Evolutionary conservation across 53 echinoderm and acorn worm genomes (phyloP).

Genomic region (Zoroaster sp.): DNA sequence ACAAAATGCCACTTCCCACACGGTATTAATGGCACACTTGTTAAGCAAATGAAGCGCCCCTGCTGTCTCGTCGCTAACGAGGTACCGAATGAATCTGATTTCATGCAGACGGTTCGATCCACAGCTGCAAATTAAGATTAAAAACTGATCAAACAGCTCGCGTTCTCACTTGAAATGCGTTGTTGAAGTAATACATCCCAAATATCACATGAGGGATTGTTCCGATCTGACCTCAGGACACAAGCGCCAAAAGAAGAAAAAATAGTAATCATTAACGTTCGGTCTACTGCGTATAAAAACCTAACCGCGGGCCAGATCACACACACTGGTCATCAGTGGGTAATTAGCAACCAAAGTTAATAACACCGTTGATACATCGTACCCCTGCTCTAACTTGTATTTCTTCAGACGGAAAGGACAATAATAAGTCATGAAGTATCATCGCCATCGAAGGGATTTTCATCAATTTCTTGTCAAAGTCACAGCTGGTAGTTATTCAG

Average conservation of each 20-base stretch:
- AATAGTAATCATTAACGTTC: neutral
- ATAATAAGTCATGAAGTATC: slow-evolving; percentile 37
- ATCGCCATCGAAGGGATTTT: neutral
- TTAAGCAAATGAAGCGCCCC: neutral
- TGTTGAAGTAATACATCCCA: neutral
- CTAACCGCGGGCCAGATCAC: slow-evolving; percentile 5
- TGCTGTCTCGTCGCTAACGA: neutral
- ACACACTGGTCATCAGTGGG: neutral
- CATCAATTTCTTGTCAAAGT: slow-evolving; percentile 38
- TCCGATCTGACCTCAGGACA: neutral
- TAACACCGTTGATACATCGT: neutral
- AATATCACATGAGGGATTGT: neutral
- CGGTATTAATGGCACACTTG: neutral
- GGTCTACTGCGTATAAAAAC: neutral
- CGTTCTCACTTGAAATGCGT: neutral
- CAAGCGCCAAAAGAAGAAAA: neutral
- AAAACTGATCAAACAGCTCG: neutral
- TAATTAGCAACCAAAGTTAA: slow-evolving; percentile 34
- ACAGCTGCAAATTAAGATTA: neutral
- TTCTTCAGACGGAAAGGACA: neutral
- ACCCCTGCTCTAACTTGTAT: no score
- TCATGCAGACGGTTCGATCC: neutral
- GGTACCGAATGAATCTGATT: neutral
- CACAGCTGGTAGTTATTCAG: slow-evolving; percentile 20
- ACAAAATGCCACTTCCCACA: neutral